phyloP scores from a whole-genome alignment of 2,888 invertebrate species.

The Caenorhabditis imperialis region DNA sequence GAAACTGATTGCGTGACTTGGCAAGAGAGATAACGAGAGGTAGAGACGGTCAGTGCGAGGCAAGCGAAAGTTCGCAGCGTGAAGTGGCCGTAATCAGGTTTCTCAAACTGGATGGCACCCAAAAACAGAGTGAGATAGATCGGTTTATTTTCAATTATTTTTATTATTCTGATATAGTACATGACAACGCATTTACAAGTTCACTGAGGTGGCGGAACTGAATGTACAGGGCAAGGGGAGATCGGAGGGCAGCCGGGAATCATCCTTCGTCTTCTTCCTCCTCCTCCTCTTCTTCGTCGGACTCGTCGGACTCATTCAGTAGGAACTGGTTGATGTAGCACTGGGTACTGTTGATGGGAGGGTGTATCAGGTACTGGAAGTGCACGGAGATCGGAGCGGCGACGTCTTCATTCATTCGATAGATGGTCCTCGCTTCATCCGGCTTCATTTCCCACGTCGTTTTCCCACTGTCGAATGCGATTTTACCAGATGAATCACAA shows the following conservation, averaged over 20 bases:
- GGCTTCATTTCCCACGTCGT: slow-evolving; percentile 27
- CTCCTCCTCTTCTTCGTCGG: neutral
- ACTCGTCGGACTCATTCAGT: neutral
- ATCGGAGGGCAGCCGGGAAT: neutral
- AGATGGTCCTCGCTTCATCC: slow-evolving; percentile 38
- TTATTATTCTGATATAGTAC: neutral
- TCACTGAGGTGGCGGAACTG: neutral
- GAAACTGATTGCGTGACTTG: slow-evolving; percentile 7
- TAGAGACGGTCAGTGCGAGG: slow-evolving; percentile 11
- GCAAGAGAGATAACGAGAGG: no score
- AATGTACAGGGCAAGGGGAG: neutral
- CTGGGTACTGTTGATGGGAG: slow-evolving; percentile 5
- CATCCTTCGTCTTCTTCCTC: slow-evolving; percentile 1
- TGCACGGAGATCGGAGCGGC: slow-evolving; percentile 55
- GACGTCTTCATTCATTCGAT: slow-evolving; percentile 37
- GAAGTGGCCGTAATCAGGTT: slow-evolving; percentile 43
- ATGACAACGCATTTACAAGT: neutral
- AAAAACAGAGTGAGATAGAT: slow-evolving; percentile 10
- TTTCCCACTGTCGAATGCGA: slow-evolving; percentile 38
- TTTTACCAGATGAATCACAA: slow-evolving; percentile 21
- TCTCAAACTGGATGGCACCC: slow-evolving; percentile 33
- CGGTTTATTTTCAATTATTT: slow-evolving; percentile 20
- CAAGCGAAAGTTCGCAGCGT: slow-evolving; percentile 48
- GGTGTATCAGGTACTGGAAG: slow-evolving; percentile 52
- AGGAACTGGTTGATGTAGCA: slow-evolving; percentile 15